A percentile compares a stretch with the other conserved stretches of the same genome.
Evolutionary conservation across 1,140 invertebrate species (phyloP).

Genomic region (Magallana ariakensis): DNA sequence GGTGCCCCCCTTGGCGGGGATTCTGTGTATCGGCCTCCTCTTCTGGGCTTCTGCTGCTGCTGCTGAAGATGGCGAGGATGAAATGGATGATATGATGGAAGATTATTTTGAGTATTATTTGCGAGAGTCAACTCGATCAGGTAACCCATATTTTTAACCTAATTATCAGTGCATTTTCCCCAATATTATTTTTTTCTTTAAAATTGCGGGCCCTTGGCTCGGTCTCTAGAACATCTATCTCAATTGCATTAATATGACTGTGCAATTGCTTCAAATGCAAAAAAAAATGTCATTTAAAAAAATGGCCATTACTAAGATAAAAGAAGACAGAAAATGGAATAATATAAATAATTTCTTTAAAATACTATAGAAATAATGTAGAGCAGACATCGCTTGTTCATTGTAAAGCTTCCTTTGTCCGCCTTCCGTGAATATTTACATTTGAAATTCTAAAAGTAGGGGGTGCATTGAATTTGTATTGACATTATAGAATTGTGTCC

Average conservation of each 20-base stretch:
- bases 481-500: not conserved
- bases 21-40: not conserved
- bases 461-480: not conserved
- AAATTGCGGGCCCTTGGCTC: too few relatives aligned
- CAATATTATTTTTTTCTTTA: too few relatives aligned
- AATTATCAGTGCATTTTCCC: not conserved
- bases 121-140: not conserved
- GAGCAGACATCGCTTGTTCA: not conserved
- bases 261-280: too few relatives aligned
- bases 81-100: not conserved
- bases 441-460: not conserved
- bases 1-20: not conserved
- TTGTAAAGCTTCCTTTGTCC: not conserved
- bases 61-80: not conserved
- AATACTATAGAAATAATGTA: not conserved
- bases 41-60: not conserved
- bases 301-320: too few relatives aligned
- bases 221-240: too few relatives aligned
- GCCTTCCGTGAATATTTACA: not conserved
- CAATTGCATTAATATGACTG: too few relatives aligned
- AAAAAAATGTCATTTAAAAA: too few relatives aligned
- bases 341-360: too few relatives aligned
- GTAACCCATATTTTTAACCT: not conserved
- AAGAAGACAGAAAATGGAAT: too few relatives aligned
- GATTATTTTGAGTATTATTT: constrained; percentile 20